These are phyloP conservation scores for Ecdyonurus torrentis DNA, from an alignment of 2,888 invertebrate genomes.

Conservation along the genomic window DNA sequence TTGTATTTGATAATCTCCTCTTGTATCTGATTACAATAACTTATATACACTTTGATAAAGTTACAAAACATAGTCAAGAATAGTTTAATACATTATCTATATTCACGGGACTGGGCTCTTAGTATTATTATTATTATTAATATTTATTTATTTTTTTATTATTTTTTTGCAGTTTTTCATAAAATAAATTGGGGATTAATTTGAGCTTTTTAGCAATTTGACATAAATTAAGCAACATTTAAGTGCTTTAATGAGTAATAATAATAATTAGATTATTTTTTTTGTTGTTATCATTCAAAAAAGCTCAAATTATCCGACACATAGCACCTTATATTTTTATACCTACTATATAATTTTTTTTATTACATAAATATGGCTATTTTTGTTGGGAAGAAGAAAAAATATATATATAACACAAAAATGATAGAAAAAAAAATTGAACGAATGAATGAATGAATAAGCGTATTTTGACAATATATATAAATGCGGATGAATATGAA, in stretches of 20 bases:
- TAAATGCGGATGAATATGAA: neutral
- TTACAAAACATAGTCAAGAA: slow-evolving; percentile 2
- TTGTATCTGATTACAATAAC: neutral
- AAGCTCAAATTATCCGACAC: neutral
- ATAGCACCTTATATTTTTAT: neutral
- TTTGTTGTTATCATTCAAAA: neutral
- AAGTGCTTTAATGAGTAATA: neutral
- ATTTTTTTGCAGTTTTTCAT: neutral
- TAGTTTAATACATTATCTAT: neutral
- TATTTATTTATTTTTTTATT: neutral
- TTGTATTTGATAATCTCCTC: slow-evolving; percentile 3
- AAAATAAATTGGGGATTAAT: neutral
- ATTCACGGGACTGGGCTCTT: neutral
- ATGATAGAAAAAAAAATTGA: neutral
- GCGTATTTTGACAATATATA: neutral
- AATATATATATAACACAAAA: neutral
- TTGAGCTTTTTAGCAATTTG: neutral
- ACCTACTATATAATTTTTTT: neutral
- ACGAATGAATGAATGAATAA: too few species aligned
- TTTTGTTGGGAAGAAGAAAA: neutral
- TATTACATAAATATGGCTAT: neutral
- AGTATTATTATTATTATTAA: neutral
- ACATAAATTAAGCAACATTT: neutral
- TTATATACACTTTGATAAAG: neutral
- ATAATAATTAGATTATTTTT: too few species aligned